Evolutionary conservation across 2,888 invertebrate genomes (phyloP), one percentile per base, ranked within the genome.

Genomic region (Drosophila greeni): DNA sequence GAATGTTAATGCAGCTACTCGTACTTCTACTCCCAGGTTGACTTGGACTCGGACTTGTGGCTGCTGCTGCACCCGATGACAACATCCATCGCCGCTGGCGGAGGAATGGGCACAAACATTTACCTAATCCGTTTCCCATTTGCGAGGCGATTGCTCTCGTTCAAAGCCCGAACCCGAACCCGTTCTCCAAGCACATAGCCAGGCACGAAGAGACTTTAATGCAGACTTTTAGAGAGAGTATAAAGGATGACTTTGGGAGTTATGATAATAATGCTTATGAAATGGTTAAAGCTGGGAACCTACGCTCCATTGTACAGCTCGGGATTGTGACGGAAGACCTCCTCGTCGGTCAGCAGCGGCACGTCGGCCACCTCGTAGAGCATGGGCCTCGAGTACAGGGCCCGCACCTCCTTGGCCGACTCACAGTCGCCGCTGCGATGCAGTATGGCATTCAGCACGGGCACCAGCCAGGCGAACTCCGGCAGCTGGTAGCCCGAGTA

Each of bases 351-450:
- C 62, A 89, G 70, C 39, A 95, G 90, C 23, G 95, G 93, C 70
- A 94, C 92, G 88, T 94, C 95, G 66, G 97, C 96, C 61, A 97
- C 97, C 91, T 96, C 95, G 87, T 95, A 96, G 90, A 97, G 97
- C 86, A 97, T 94, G 80, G 93, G 93, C 89, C 98, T 97, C 5
- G 96, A 95, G 88, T 98, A 98, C 90, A 98, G 98, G 88, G 94
- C 95, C 73, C 94, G 91, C 55, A 98, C 94, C 26, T 97, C 97
- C 90, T 93, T 93, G 75, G 96, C 91, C 62, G 94, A 92, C 33
- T 93, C 92, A 84, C 93, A 93, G 3, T 26, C 14, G 93, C 24
- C 14, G 93, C 93, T 94, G 82, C 92, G 92, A 84, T 94, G 93
- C 2, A 98, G 90, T 61, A 93, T 92, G 31, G 91, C 91, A 90